Conservation (phyloP, 35 echinoderm and acorn worm genomes). For the Diadema setosum region DNA sequence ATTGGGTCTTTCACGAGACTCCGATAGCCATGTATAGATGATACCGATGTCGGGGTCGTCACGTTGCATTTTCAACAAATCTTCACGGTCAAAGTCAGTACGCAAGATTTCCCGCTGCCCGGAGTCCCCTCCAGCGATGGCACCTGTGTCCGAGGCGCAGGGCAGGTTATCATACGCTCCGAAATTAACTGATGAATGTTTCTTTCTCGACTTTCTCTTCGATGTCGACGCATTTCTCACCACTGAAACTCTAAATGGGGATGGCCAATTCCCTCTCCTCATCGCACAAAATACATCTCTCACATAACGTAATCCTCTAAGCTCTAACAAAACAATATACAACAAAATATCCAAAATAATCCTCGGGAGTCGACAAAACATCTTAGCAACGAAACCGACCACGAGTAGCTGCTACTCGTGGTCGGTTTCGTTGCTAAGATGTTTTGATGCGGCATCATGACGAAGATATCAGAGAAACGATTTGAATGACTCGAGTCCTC, state of each 20-base stretch:
- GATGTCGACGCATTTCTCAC: background rate
- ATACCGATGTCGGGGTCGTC: slow-evolving; percentile 6
- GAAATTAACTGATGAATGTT: background rate
- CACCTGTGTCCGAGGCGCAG: background rate
- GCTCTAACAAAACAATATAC: background rate
- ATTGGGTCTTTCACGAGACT: background rate
- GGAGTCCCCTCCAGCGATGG: background rate
- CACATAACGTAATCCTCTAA: background rate
- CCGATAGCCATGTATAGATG: background rate
- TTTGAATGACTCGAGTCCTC: background rate
- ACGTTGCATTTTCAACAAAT: background rate
- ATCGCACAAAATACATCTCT: background rate
- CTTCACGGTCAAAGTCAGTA: too few species aligned
- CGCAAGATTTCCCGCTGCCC: background rate
- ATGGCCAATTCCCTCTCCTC: background rate
- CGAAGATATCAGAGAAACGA: background rate
- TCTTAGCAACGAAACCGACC: background rate
- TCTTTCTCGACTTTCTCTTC: background rate
- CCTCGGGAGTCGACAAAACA: background rate
- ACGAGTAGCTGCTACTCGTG: background rate
- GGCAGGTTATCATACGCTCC: background rate
- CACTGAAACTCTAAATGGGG: background rate
- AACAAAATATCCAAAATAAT: background rate
- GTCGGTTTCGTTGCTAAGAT: background rate
- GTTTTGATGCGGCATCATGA: background rate